A percentile compares a stretch with the other conserved stretches of the same genome.
phyloP scores from a whole-genome alignment of 1,140 invertebrate genomes.

The Lordiphosa mommai region DNA sequence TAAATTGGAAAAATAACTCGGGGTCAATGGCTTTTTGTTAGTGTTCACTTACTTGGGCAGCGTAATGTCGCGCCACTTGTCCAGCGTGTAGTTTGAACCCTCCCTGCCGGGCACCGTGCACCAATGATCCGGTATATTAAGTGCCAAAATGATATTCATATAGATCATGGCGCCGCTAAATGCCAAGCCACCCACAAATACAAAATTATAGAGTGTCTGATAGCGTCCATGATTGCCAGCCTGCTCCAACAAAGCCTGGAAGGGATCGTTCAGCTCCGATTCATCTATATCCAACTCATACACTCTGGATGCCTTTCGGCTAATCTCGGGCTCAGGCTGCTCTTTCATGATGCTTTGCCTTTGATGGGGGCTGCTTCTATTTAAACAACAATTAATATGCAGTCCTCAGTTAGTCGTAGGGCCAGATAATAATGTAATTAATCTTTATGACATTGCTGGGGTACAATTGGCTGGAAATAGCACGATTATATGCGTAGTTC shows the following conservation, averaged over 20 bases:
- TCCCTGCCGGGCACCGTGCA: slow-evolving; percentile 81
- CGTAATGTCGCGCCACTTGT: slow-evolving; percentile 80
- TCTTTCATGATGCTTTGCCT: slow-evolving; percentile 43
- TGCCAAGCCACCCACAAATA: slow-evolving; percentile 79
- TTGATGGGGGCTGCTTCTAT: slow-evolving; percentile 4
- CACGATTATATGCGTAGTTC: not conserved
- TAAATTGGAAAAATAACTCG: slow-evolving; percentile 13
- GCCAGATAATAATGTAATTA: slow-evolving; percentile 21
- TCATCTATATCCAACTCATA: slow-evolving; percentile 57
- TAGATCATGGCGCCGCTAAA: slow-evolving; percentile 79
- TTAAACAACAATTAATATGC: slow-evolving; percentile 1
- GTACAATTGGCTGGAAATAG: slow-evolving; percentile 13
- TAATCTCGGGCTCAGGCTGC: slow-evolving; percentile 38
- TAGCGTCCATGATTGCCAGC: slow-evolving; percentile 81
- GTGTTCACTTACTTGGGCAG: slow-evolving; percentile 80
- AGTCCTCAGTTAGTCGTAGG: slow-evolving; percentile 9
- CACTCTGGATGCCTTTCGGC: slow-evolving; percentile 44
- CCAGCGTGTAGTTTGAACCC: slow-evolving; percentile 79
- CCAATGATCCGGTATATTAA: slow-evolving; percentile 82
- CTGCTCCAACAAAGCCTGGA: slow-evolving; percentile 80
- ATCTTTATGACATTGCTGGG: slow-evolving; percentile 49
- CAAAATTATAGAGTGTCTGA: slow-evolving; percentile 80
- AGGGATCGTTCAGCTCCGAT: slow-evolving; percentile 78
- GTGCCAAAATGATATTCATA: slow-evolving; percentile 81
- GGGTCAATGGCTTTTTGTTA: not conserved